Evolutionary conservation across 2,797 vertebrate genomes (phyloP), one percentile per base, ranked within the genome.

Genomic region (Selene dorsalis): DNA sequence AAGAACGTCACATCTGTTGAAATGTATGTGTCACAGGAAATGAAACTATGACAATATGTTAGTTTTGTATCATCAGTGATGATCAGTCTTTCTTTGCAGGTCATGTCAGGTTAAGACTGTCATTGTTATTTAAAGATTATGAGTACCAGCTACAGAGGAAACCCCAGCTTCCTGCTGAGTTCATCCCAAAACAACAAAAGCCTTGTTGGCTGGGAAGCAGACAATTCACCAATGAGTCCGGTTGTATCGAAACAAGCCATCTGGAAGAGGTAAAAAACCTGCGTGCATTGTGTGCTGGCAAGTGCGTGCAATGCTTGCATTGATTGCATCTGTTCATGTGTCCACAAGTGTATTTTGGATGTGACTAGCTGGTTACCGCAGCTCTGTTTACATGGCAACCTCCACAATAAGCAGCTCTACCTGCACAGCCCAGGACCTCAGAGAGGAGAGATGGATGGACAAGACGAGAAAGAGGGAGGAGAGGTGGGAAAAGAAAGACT

Each of bases 381-480:
- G 69, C 76, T 79, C 72, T 87, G 85, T 89, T 89, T 86, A 81
- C 84, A 90, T 83, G 78, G 83, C 80, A 89, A 88, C 88, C 26
- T 12, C n/a, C 77, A 89, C 80, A 91, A 92, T 87, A 86, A 73
- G 52, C 59, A 80, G 75, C 58, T 79, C 18, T 73, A 89, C 84
- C 84, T 88, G 45, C 45, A 48, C 20, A 78, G 75, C 57, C 68
- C 32, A 11, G 52, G 58, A 60, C 56, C 58, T 73, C n/a, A 67
- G 62, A 73, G 20, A n/a, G 68, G 56, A 65, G 67, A 75, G 48
- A 53, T n/a, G 32, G 71, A 81, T n/a, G 62, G 68, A 71, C 26
- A 39, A 65, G 62, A 64, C 30, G 22, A 32, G 53, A 48, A 8
- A n/a, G n/a, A 63, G 43, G 39, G 28, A 22, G 35, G 47, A 53